These are phyloP conservation scores for Lumbricus terrestris DNA, from an alignment of 2,888 invertebrate genomes.

Conservation along the genomic window DNA sequence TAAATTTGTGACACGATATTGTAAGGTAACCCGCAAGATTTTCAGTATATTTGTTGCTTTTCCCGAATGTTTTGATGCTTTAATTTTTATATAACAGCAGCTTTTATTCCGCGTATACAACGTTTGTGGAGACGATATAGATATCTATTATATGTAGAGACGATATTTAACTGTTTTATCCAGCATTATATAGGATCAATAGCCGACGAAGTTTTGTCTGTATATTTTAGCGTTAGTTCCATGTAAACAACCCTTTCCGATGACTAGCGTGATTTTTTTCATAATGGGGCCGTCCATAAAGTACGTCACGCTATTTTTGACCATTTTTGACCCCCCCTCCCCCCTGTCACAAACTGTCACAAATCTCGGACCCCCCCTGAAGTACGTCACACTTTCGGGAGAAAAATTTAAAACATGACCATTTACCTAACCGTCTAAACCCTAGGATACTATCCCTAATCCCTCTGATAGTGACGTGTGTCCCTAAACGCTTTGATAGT, in stretches of 20 bases:
- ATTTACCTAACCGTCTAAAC: too few species aligned
- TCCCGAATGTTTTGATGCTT: background rate
- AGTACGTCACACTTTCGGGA: too few species aligned
- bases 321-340: too few species aligned
- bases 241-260: background rate
- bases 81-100: background rate
- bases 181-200: background rate
- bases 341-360: too few species aligned
- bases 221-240: background rate
- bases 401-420: too few species aligned
- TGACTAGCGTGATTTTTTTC: background rate
- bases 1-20: background rate
- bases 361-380: too few species aligned
- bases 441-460: too few species aligned
- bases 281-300: background rate
- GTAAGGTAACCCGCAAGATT: background rate
- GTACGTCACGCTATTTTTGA: too few species aligned
- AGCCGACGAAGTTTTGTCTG: background rate
- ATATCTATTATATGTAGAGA: background rate
- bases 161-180: background rate
- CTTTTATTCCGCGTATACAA: constrained; percentile 3
- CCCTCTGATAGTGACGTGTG: too few species aligned
- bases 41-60: background rate
- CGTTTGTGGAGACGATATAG: background rate
- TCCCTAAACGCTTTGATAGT: too few species aligned